Base-by-base conservation (phyloP, 2,113 vertebrate species). In the Cynoglossus semilaevis region DNA sequence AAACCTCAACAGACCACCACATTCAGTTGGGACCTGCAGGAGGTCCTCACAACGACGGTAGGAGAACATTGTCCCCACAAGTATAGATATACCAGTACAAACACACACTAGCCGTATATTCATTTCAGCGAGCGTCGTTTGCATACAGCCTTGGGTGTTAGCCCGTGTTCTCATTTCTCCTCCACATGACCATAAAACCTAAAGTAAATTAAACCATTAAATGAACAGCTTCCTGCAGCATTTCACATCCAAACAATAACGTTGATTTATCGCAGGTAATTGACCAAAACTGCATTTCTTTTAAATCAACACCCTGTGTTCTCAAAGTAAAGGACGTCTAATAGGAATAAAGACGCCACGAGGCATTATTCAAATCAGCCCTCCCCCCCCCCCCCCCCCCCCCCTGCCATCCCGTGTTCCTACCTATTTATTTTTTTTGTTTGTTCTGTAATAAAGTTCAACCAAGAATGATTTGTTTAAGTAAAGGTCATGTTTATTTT, bases 401-500 rank as follows among this genome's bases (percentile, higher is more conserved):
- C 82, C 57, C 57, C 85, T 87, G 49, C 35, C 43, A 15, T 15
- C 7, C 1, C n/a, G 16, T 57, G 45, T 15, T 41, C 15, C 5
- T 53, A 11, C 57, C 17, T 7, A 13, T 14, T 5, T 41, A 4
- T 11, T 1, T 19, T 3, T 45, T 14, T 5, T 41, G 4, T 11
- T 1, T 19, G 2, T 45, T 5, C 18, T 50, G 12, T 13, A 73
- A 64, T 19, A 54, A 70, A 70, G 40, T 22, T 64, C 48, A 67
- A 62, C 19, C 9, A n/a, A 63, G 46, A 46, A 8, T 12, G 40
- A 15, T 9, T 43, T 10, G 38, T 76, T 76, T 61, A 41, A 72
- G 72, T 74, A 72, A 85, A 87, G 53, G 53, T 76, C 61, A 77
- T 63, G 51, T 90, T 91, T 91, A 90, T 90, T 90, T 16, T 79